Evolutionary conservation across 2,797 vertebrate species (phyloP).

Genomic region (Clarias laeviceps): DNA sequence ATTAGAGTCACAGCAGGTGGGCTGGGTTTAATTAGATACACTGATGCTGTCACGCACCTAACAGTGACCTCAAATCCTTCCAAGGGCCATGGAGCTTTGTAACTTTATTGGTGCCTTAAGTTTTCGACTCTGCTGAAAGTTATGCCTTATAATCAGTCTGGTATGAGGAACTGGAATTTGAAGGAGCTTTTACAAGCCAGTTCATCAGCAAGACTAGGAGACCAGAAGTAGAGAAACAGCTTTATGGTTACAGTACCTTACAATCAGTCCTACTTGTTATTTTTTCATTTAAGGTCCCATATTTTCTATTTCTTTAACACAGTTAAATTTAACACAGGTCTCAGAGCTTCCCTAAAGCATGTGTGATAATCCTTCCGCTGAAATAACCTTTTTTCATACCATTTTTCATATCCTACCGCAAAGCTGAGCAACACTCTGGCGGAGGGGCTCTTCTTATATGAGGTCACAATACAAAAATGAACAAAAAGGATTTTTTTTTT

Average conservation of each 20-base stretch:
- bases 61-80: conserved; percentile 25
- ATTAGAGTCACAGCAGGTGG: conserved; percentile 28
- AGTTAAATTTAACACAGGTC: no score
- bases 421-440: no score
- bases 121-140: not conserved
- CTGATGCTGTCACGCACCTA: conserved; percentile 14
- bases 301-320: not conserved
- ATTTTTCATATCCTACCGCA: no score
- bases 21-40: conserved; percentile 29
- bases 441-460: no score
- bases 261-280: not conserved
- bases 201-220: not conserved
- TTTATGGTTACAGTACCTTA: not conserved
- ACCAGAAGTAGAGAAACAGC: not conserved
- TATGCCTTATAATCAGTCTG: not conserved
- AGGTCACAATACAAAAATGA: no score
- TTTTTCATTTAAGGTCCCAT: not conserved
- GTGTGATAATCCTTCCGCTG: no score
- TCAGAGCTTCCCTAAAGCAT: no score
- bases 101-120: not conserved
- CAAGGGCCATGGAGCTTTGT: conserved; percentile 8
- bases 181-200: not conserved
- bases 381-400: no score
- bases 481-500: no score
- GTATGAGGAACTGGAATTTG: not conserved